phyloP scores from a whole-genome alignment of 2,888 invertebrate genomes.

The Nesidiocoris tenuis region DNA sequence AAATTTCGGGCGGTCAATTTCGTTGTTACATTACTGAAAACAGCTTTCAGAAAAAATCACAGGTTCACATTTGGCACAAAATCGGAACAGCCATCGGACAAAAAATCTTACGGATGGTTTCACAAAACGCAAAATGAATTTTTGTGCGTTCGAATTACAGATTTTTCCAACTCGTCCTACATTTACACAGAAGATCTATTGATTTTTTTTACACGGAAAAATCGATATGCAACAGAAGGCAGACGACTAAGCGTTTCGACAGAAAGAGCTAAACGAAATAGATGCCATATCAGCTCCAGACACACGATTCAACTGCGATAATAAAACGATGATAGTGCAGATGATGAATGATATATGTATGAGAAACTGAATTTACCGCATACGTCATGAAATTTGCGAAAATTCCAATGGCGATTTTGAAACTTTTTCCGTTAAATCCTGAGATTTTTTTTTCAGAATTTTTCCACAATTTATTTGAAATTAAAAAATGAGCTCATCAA shows the following conservation, averaged over 20 bases:
- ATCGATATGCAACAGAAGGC: slow-evolving; percentile 4
- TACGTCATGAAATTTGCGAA: neutral
- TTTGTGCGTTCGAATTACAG: neutral
- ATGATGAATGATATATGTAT: neutral
- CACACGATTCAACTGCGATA: neutral
- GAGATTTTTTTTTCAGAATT: too few species aligned
- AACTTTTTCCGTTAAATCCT: too few species aligned
- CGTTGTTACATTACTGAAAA: too few species aligned
- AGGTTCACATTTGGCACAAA: slow-evolving; percentile 12
- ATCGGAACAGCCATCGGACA: neutral
- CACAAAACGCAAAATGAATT: neutral
- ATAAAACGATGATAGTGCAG: neutral
- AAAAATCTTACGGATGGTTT: neutral
- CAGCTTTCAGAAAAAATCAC: too few species aligned
- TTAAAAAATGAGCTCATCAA: too few species aligned
- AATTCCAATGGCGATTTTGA: neutral
- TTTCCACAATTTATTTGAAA: too few species aligned
- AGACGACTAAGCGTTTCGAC: neutral
- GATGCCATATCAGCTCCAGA: neutral
- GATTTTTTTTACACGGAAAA: slow-evolving; percentile 4
- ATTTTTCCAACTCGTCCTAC: neutral
- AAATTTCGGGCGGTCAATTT: too few species aligned
- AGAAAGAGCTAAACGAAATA: neutral
- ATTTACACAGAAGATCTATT: slow-evolving; percentile 34
- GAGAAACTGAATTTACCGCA: neutral